phyloP scores from a whole-genome alignment of 2,113 vertebrate species.

The Pipra filicauda region DNA sequence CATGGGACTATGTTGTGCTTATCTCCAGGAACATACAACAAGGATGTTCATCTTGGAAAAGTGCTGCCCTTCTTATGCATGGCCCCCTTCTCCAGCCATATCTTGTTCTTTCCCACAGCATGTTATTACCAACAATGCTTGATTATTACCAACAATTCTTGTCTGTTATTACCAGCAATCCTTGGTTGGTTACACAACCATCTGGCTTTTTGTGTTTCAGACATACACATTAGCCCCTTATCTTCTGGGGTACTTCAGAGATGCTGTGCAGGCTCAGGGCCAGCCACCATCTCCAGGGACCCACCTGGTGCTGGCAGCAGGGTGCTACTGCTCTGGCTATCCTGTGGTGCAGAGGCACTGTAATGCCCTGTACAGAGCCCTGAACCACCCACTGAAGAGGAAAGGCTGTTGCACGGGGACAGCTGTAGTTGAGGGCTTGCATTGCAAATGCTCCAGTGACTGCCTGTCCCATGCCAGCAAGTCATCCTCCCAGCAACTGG shows the following conservation, averaged over 20 bases:
- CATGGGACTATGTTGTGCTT: background rate
- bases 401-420: rapidly evolving
- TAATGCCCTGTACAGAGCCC: background rate
- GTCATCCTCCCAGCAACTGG: background rate
- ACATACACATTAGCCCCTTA: background rate
- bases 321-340: background rate
- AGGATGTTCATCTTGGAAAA: background rate
- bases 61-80: background rate
- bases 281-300: background rate
- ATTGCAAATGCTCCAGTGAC: background rate
- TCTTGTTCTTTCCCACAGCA: background rate
- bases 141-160: background rate
- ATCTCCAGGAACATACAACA: background rate
- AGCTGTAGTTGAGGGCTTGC: background rate
- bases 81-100: background rate
- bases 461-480: background rate
- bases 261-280: background rate
- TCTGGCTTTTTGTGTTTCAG: background rate
- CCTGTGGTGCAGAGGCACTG: rapidly evolving
- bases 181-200: background rate
- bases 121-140: background rate
- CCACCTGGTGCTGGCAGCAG: background rate
- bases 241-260: background rate
- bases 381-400: background rate
- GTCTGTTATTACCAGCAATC: background rate